These are phyloP conservation scores for Margarornis squamiger DNA, from an alignment of 2,797 vertebrate genomes.

Conservation along the genomic window DNA sequence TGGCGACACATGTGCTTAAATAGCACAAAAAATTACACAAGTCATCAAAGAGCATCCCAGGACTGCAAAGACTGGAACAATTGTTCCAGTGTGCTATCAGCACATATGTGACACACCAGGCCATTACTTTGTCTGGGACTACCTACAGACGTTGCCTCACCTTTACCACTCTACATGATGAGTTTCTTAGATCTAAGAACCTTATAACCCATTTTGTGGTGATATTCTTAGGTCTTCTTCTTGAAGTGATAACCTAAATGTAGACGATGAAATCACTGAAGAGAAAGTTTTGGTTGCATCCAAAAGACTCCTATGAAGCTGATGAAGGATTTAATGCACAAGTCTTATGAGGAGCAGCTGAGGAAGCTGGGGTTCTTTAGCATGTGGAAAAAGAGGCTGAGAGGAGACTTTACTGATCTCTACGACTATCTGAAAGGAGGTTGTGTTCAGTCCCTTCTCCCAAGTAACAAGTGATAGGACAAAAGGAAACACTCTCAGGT, in stretches of 20 bases:
- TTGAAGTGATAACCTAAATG: not conserved
- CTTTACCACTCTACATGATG: not conserved
- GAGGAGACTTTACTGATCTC: not conserved
- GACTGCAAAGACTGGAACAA: slow-evolving; percentile 47
- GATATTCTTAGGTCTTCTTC: not conserved
- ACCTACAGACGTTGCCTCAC: not conserved
- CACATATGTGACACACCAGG: slow-evolving; percentile 37
- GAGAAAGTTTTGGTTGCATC: not conserved
- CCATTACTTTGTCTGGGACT: not conserved
- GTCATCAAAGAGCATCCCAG: slow-evolving; percentile 55
- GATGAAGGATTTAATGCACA: not conserved
- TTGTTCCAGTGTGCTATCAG: slow-evolving; percentile 32
- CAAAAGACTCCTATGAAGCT: not conserved
- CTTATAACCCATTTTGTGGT: not conserved
- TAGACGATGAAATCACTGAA: not conserved
- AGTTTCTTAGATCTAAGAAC: not conserved
- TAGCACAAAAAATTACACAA: slow-evolving; percentile 70
- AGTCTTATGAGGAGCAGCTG: not conserved
- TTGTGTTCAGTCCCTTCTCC: not conserved
- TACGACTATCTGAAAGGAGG: not conserved
- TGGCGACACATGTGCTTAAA: slow-evolving; percentile 63
- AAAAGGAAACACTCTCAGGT: not conserved
- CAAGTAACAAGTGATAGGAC: not conserved
- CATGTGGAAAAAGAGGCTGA: not conserved
- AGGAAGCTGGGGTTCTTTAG: not conserved